Percentiles rank a stretch among this genome's conserved stretches.
Evolutionary conservation across 2,113 vertebrate genomes (phyloP).

Genomic region (Elephas maximus): DNA sequence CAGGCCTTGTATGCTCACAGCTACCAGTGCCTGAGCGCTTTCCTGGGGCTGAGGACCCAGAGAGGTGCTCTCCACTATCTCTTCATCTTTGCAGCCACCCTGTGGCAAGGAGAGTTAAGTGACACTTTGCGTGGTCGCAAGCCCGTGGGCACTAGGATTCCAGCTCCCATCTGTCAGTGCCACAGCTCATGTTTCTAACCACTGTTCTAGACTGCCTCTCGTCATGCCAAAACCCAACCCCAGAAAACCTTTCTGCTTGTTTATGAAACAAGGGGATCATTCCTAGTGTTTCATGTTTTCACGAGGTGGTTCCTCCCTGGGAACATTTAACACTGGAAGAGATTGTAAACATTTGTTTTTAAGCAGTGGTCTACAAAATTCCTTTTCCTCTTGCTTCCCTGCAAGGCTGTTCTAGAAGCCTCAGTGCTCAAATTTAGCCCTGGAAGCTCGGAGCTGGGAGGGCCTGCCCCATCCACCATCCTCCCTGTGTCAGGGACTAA

Average conservation of each 20-base stretch:
- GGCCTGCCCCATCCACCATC: background rate
- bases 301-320: background rate
- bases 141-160: background rate
- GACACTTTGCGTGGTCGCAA: fast-evolving
- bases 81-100: background rate
- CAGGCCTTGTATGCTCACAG: background rate
- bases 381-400: background rate
- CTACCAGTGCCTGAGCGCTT: background rate
- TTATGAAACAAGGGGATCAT: background rate
- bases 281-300: background rate
- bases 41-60: fast-evolving
- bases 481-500: background rate
- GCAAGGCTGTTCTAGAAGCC: background rate
- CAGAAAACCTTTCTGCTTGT: background rate
- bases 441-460: background rate
- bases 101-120: fast-evolving
- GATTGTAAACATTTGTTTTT: fast-evolving
- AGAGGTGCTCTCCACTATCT: fast-evolving
- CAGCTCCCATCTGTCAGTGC: background rate
- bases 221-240: too few relatives aligned
- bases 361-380: fast-evolving
- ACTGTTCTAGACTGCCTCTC: background rate
- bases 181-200: background rate
- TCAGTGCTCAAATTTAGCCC: background rate
- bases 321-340: background rate